Base-by-base conservation (phyloP, 2,888 invertebrate genomes). In the Napeogenes sylphis region DNA sequence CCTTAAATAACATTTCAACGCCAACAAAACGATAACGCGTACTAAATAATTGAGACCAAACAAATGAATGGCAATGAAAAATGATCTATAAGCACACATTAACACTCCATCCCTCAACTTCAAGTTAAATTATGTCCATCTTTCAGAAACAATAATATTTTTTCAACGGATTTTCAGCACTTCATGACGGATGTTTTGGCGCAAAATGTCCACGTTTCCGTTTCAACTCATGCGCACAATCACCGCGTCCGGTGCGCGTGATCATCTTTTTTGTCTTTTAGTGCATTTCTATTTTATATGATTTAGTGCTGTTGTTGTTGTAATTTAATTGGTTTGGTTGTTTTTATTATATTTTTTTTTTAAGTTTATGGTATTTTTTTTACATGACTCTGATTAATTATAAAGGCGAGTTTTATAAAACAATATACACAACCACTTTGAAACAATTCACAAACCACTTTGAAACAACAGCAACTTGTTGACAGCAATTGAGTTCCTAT, bases 401-500 rank as follows among this genome's bases (percentile, higher is more conserved):
- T 21, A 21, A 21, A 21, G 21, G 21, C 21, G 21, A 21, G 21
- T 21, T 21, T 21, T 21, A 21, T 21, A 21, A 21, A 21, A 21
- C 21, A 21, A 1, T 21, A 21, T 21, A 21, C 21, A 21, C n/a
- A 46, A 13, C n/a, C 51, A 8, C 30, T 51, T 8, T 51, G 30
- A 21, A 51, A 12, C 30, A 51, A 30, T 46, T 13, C 14, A 10
- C 14, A 46, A 46, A 13, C n/a, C 51, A 8, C 30, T 51, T 8
- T 51, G 30, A 21, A 51, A 12, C 30, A 51, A 30, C 59, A 62
- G 61, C 72, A 74, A 85, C 87, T 83, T 88, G 88, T 88, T 87
- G 87, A 80, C 70, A 68, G 59, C 59, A 10, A 63, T 60, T 66
- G 66, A 64, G 69, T 62, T 64, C 60, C 66, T 61, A 70, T 64